Evolutionary conservation across 2,113 vertebrate genomes (phyloP), one percentile per base, ranked within the genome.

Genomic region (Chroicocephalus ridibundus): DNA sequence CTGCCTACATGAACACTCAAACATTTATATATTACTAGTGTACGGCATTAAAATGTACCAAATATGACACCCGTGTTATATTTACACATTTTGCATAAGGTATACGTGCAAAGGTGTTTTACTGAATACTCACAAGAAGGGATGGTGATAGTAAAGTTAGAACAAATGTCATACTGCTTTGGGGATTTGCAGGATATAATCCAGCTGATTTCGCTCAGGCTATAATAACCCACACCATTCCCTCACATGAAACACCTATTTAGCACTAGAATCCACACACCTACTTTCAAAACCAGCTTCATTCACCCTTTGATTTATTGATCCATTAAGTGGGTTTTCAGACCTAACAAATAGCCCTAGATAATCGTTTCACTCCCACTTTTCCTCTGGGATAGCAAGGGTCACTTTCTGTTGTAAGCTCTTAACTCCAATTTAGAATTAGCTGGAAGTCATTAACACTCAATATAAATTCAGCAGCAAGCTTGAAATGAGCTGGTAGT

Each of bases 371-470:
- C 44, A 49, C 61, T 91, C 70, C 38, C 27, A 47, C 57, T 71
- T 85, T 82, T 87, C 85, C 90, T 64, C 24, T 4, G 71, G 60
- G 95, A 94, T n/a, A 34, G 44, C 66, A 90, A 76, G 78, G 90
- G 82, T 85, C 92, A 76, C 26, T 79, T 89, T 94, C 82, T 95
- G 57, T 68, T 76, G 70, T 92, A 72, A 92, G 3, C 44, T 80
- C 79, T 85, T 94, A 88, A 79, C 49, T 92, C 75, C 75, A 79
- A 34, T 79, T 86, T 94, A 76, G 82, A 95, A 92, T 93, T 94
- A 93, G 70, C 78, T 93, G 88, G 57, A 87, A 94, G 62, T 93
- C 90, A 85, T 94, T 94, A 97, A 44, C 82, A 72, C 88, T 85
- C 52, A 32, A 65, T 91, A 91, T 84, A 90, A 90, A 85, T 79